Percentiles rank a stretch among this genome's conserved stretches.
Conservation (phyloP, 2,113 vertebrate species). For the Sterrhoptilus dennistouni region DNA sequence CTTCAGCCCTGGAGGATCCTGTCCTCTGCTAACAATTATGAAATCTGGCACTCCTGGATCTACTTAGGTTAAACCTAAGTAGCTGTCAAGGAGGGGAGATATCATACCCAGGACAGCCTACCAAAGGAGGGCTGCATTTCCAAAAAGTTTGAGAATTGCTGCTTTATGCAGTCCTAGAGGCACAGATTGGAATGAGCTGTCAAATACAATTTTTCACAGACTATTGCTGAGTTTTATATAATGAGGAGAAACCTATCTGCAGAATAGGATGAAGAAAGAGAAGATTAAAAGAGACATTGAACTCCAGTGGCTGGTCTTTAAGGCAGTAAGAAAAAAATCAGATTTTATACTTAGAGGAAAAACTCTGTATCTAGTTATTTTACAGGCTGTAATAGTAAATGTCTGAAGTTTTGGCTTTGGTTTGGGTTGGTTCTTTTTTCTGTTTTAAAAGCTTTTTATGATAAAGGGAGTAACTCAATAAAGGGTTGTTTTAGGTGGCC, state of each 20-base stretch:
- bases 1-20: neutral
- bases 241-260: slow-evolving; percentile 29
- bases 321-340: neutral
- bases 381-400: neutral
- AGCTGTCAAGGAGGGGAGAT: neutral
- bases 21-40: neutral
- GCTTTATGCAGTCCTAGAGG: neutral
- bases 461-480: neutral
- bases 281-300: neutral
- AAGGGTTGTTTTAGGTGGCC: neutral
- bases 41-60: neutral
- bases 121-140: neutral
- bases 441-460: neutral
- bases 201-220: slow-evolving; percentile 19
- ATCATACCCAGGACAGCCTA: neutral
- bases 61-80: neutral
- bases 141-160: neutral
- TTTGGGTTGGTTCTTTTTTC: neutral
- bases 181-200: slow-evolving; percentile 30
- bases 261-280: neutral
- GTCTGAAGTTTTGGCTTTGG: neutral
- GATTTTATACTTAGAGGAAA: neutral
- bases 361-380: neutral
- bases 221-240: neutral
- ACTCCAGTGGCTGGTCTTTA: neutral